A percentile compares a stretch with the other conserved stretches of the same genome.
phyloP scores from a whole-genome alignment of 2,797 vertebrate genomes.

The Echiichthys vipera region DNA sequence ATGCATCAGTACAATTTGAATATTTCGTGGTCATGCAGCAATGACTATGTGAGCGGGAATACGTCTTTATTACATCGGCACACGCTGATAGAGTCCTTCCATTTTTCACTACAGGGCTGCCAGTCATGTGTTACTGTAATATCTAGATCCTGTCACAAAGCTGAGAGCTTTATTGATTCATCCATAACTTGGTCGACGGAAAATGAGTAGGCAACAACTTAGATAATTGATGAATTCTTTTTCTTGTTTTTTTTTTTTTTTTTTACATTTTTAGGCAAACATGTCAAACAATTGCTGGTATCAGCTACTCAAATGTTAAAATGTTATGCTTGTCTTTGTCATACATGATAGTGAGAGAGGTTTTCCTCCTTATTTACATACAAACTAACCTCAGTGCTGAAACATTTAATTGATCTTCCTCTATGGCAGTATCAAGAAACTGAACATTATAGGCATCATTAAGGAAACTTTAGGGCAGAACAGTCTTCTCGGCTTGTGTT shows the following conservation, averaged over 20 bases:
- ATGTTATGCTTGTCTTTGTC: background rate
- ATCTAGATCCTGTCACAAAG: no score
- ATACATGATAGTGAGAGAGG: background rate
- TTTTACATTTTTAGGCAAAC: background rate
- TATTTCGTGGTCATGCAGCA: constrained; percentile 24
- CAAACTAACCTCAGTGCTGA: background rate
- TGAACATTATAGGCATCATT: background rate
- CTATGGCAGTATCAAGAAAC: background rate
- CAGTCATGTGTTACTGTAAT: background rate
- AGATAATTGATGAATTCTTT: background rate
- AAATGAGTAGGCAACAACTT: background rate
- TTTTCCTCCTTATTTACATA: no score
- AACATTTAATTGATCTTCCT: background rate
- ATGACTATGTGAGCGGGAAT: background rate
- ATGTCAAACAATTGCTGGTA: background rate
- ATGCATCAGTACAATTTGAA: constrained; percentile 3
- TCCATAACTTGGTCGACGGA: background rate
- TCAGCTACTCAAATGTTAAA: background rate
- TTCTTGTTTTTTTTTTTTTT: no score
- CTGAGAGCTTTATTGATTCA: background rate
- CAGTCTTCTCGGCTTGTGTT: background rate
- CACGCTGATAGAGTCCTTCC: background rate
- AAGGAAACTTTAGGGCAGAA: background rate
- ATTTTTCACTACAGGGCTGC: background rate
- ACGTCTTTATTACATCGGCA: background rate